Evolutionary conservation across 2,113 vertebrate species (phyloP), one percentile per base, ranked within the genome.

Genomic region (Sturnus vulgaris): DNA sequence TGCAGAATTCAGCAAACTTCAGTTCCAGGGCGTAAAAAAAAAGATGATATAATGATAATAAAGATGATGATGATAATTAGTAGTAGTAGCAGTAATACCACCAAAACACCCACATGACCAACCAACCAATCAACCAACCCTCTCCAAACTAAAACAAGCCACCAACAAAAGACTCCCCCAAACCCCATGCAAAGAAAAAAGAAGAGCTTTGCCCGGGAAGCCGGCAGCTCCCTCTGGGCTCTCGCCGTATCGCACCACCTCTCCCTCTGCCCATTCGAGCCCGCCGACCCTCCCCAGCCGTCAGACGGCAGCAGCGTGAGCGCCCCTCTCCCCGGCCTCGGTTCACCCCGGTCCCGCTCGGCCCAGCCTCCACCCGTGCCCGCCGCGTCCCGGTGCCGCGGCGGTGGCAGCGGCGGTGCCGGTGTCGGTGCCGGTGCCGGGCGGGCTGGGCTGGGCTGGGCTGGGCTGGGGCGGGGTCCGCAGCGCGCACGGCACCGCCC

Each of bases 1-100:
- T 1, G 47, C 22, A 15, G 30, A 63, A 55, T 8, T 17, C 69
- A 39, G 15, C 9, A n/a, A 71, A 49, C 8, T 25, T 75, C 49
- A 12, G 5, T 46, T 59, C 39, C 11, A 4, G 24, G 5, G 9
- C 0, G 0, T 37, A 31, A 57, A 47, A 52, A 52, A 30, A 40
- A 56, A 35, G 17, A 65, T 15, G 20, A 65, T 4, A 20, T n/a
- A 31, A 31, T 11, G 6, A 59, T 15, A 14, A 59, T 5, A 13
- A 66, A 25, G 23, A n/a, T 13, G 7, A 47, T 18, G 10, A 30
- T 27, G 4, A 35, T 8, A 3, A 28, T 63, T 49, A 49, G 7
- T 25, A 28, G 3, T 25, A 21, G 5, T 53, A 46, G 4, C 9
- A 37, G 27, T 6, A 39, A 8, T 27, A 22, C 6, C 23, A 85